These are phyloP conservation scores for Neodontobutis hainanensis DNA, from an alignment of 2,113 vertebrate species.

Conservation along the genomic window DNA sequence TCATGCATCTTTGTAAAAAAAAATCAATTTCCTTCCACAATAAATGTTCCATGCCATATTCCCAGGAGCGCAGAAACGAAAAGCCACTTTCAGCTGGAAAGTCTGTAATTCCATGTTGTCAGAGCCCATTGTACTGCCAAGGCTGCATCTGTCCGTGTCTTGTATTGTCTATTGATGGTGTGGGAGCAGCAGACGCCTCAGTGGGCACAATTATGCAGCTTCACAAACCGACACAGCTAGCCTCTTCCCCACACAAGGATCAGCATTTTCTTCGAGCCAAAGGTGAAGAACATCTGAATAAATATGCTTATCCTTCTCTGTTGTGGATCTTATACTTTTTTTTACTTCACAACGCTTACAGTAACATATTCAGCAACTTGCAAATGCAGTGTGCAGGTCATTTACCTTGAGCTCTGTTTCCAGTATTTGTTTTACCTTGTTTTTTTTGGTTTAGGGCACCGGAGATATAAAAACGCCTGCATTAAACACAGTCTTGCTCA, in stretches of 20 bases:
- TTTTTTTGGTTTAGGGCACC: conserved; percentile 45
- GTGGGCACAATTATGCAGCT: conserved; percentile 59
- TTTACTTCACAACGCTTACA: conserved; percentile 29
- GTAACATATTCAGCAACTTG: conserved; percentile 46
- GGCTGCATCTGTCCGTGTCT: conserved; percentile 62
- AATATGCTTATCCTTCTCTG: conserved; percentile 54
- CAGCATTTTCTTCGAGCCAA: conserved; percentile 49
- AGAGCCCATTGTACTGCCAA: conserved; percentile 64
- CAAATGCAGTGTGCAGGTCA: conserved; percentile 55
- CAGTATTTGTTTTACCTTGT: conserved; percentile 60
- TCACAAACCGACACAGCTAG: conserved; percentile 32
- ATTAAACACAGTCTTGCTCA: neutral
- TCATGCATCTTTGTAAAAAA: conserved; percentile 38
- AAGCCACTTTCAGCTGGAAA: conserved; percentile 60
- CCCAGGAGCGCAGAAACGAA: conserved; percentile 47
- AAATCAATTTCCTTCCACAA: conserved; percentile 18
- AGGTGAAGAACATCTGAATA: conserved; percentile 56
- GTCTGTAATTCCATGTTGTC: conserved; percentile 71
- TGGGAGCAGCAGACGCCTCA: conserved; percentile 51
- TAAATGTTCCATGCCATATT: conserved; percentile 42
- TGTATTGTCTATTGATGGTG: conserved; percentile 58
- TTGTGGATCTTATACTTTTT: conserved; percentile 40
- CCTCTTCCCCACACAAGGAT: conserved; percentile 43
- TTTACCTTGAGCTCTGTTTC: conserved; percentile 20
- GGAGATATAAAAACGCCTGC: conserved; percentile 14